Evolutionary conservation across 2,888 invertebrate genomes (phyloP).

Genomic region (Lasioglossum malachurum): DNA sequence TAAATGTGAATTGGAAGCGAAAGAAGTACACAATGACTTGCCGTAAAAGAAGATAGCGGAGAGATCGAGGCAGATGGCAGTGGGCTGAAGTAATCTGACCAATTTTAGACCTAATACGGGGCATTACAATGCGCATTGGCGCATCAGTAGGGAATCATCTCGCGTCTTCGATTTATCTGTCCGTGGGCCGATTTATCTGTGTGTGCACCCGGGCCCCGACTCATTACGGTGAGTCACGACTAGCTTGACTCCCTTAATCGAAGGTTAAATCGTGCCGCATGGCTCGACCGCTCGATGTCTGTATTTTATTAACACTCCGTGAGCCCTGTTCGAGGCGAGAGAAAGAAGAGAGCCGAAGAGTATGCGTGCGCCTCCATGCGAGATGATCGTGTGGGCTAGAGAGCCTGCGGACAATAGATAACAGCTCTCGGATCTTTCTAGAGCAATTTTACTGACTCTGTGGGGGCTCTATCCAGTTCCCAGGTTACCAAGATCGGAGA

Average conservation of each 20-base stretch:
- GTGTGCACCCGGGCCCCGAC: constrained; percentile 43
- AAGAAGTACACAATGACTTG: not conserved
- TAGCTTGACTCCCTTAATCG: constrained; percentile 69
- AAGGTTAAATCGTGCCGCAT: constrained; percentile 70
- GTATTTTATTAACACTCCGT: constrained; percentile 63
- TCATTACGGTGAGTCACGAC: constrained; percentile 71
- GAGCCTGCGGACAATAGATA: not conserved
- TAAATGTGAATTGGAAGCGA: not conserved
- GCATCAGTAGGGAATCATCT: constrained; percentile 51
- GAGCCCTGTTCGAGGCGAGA: constrained; percentile 11
- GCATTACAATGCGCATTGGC: not conserved
- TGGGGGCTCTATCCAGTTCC: not conserved
- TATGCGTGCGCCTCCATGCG: not conserved
- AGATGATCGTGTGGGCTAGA: not conserved
- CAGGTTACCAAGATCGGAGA: not conserved
- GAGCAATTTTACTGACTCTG: not conserved
- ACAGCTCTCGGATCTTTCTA: not conserved
- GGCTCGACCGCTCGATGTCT: constrained; percentile 56
- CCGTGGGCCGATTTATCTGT: constrained; percentile 3
- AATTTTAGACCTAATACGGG: not conserved
- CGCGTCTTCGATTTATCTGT: constrained; percentile 37
- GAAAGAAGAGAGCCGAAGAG: not conserved
- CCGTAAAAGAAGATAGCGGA: not conserved
- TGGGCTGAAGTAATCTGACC: not conserved
- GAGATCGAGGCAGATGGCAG: not conserved